Percentiles rank a stretch among this genome's conserved stretches.
Evolutionary conservation across 2,113 vertebrate genomes (phyloP).

Genomic region (Psophia crepitans): DNA sequence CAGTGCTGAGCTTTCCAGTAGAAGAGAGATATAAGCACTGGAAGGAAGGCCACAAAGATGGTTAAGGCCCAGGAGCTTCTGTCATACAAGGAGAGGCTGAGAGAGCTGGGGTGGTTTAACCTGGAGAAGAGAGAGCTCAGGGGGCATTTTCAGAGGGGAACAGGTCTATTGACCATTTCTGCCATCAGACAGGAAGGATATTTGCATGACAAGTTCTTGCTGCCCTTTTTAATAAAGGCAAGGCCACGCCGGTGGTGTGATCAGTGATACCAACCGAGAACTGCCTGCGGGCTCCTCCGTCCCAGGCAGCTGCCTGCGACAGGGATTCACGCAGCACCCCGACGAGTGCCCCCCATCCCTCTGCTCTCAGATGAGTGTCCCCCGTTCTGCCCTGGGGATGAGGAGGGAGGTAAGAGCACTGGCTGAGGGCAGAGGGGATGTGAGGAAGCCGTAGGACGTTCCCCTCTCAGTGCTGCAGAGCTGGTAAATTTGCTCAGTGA

Average conservation of each 20-base stretch:
- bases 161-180: not conserved
- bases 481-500: not conserved
- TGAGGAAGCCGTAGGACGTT: accelerated
- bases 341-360: too few species aligned
- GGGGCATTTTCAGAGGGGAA: not conserved
- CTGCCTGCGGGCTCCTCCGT: not conserved
- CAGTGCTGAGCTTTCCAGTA: not conserved
- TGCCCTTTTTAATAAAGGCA: not conserved
- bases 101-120: not conserved
- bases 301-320: accelerated
- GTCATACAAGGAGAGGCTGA: not conserved
- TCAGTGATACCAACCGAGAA: accelerated
- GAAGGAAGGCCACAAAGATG: not conserved
- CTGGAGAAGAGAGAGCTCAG: not conserved
- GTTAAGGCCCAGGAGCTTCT: not conserved
- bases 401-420: not conserved
- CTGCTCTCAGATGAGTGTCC: too few species aligned
- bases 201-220: not conserved
- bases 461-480: not conserved
- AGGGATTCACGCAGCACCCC: not conserved
- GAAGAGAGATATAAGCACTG: not conserved
- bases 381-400: too few species aligned
- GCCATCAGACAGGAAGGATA: not conserved
- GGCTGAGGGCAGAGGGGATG: not conserved
- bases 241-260: not conserved